Evolutionary conservation across 2,113 vertebrate species (phyloP), one percentile per base, ranked within the genome.

Genomic region (Prietella phreatophila): DNA sequence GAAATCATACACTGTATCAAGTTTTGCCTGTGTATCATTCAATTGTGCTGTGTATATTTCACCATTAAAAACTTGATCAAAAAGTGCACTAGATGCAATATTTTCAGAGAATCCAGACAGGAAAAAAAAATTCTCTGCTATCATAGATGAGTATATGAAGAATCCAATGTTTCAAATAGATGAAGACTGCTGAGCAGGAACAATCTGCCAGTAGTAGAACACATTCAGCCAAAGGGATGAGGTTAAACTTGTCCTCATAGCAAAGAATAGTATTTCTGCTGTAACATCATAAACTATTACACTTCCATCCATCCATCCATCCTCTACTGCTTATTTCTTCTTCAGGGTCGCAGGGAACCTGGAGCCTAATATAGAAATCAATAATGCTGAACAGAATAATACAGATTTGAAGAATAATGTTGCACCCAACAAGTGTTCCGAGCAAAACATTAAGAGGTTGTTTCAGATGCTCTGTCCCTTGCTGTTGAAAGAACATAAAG

Each of bases 161-260:
- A 81, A 22, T 81, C 80, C 86, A 30, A 93, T 88, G 89, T 93
- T 92, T 93, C 6, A 92, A n/a, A 90, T 86, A 93, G 73, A 89
- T 69, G 1, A 91, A 56, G 50, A 88, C 3, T 1, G 0, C 63
- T 61, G 79, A 19, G 7, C 50, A 30, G 91, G 92, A 22, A 93
- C 92, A 42, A 93, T 92, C 50, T 92, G 88, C 47, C 76, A 67
- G 89, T 73, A 92, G 80, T 89, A 92, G 85, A 86, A 92, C 10
- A 93, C 86, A 83, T 83, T 91, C 30, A 93, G 87, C 89, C 91
- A 93, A 69, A 86, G 86, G 1, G 76, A 89, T 7, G 63, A 55
- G 0, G 83, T 87, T 83, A 90, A 88, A 84, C 87, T 90, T 9
- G 33, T 86, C 22, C 75, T 36, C 36, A 89, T n/a, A 15, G 14